These are phyloP conservation scores for Rostratula benghalensis DNA, from an alignment of 2,113 vertebrate genomes.

Conservation along the genomic window DNA sequence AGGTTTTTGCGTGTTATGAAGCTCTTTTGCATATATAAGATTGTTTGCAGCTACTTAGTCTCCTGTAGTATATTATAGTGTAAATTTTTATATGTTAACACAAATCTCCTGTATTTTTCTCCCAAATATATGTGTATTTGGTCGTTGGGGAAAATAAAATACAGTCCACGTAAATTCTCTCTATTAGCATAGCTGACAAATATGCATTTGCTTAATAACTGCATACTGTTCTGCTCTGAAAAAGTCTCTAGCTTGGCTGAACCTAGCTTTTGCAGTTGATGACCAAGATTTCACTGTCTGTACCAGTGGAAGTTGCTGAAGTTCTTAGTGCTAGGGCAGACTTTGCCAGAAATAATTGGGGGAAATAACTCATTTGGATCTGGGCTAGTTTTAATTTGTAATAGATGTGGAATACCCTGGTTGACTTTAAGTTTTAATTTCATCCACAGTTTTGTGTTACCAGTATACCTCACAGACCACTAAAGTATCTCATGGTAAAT, in stretches of 20 bases:
- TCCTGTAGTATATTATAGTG: not conserved
- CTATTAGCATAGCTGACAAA: not conserved
- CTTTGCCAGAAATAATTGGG: not conserved
- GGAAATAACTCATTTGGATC: not conserved
- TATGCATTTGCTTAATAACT: not conserved
- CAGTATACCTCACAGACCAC: not conserved
- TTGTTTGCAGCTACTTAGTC: not conserved
- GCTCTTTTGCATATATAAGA: too few relatives aligned
- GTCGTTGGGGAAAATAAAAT: not conserved
- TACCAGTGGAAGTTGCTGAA: not conserved
- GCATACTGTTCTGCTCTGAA: not conserved
- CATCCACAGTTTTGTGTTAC: not conserved
- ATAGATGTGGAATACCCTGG: fast-evolving
- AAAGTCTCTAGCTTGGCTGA: not conserved
- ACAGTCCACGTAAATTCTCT: not conserved
- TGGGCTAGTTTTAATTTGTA: not conserved
- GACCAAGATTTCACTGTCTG: not conserved
- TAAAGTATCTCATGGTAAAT: not conserved
- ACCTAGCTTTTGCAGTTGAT: not conserved
- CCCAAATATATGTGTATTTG: not conserved
- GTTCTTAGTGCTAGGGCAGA: not conserved
- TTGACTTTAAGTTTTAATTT: not conserved
- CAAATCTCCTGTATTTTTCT: not conserved
- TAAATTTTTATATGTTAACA: not conserved
- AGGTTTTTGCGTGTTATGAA: not conserved